Percentiles rank a stretch among this genome's conserved stretches.
phyloP scores from a whole-genome alignment of 2,888 invertebrate genomes.

The Omphaloscelis lunosa region DNA sequence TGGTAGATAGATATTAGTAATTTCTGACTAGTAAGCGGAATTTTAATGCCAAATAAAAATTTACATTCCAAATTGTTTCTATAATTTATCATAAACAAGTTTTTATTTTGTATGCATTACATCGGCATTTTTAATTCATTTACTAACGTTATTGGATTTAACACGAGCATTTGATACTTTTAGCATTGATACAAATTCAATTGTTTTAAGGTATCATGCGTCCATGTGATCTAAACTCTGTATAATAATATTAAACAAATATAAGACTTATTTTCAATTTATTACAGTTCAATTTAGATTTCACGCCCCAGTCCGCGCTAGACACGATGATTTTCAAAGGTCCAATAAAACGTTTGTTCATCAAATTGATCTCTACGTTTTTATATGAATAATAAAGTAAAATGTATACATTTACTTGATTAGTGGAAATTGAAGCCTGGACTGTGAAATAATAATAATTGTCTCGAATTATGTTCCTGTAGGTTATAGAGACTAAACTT shows the following conservation, averaged over 20 bases:
- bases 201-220: slow-evolving; percentile 29
- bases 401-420: slow-evolving; percentile 37
- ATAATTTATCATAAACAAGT: slow-evolving; percentile 28
- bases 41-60: slow-evolving; percentile 66
- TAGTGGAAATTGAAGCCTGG: slow-evolving; percentile 61
- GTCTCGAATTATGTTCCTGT: slow-evolving; percentile 47
- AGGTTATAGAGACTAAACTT: slow-evolving; percentile 8
- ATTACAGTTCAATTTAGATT: slow-evolving; percentile 58
- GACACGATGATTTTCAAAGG: slow-evolving; percentile 45
- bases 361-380: slow-evolving; percentile 59
- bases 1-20: slow-evolving; percentile 52
- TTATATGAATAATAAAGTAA: slow-evolving; percentile 40
- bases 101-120: slow-evolving; percentile 5
- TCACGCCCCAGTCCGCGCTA: slow-evolving; percentile 56
- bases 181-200: slow-evolving; percentile 12
- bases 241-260: slow-evolving; percentile 51
- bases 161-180: slow-evolving; percentile 37
- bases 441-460: slow-evolving; percentile 17
- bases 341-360: slow-evolving; percentile 57
- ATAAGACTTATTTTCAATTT: slow-evolving; percentile 58
- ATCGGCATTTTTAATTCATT: slow-evolving; percentile 58
- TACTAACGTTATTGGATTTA: slow-evolving; percentile 60
- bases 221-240: slow-evolving; percentile 25
- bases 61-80: slow-evolving; percentile 65
- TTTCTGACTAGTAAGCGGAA: slow-evolving; percentile 47